phyloP scores from a whole-genome alignment of 2,113 vertebrate genomes.

The Tragelaphus scriptus region DNA sequence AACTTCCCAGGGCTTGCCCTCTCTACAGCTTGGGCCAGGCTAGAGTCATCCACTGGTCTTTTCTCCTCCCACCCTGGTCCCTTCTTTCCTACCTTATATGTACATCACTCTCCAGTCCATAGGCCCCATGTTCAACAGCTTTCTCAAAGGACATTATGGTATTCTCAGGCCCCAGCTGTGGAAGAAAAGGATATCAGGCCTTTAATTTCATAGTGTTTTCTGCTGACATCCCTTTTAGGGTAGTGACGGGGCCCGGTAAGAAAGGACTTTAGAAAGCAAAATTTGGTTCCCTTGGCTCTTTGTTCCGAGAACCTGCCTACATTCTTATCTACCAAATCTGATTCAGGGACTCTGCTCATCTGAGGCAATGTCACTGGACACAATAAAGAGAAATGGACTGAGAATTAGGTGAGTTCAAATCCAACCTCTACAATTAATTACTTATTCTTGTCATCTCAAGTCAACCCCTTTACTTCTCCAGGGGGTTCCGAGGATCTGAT shows the following conservation, averaged over 20 bases:
- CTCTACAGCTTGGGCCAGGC: neutral
- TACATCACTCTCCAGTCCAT: conserved; percentile 90
- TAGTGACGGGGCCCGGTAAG: neutral
- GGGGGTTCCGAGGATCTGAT: neutral
- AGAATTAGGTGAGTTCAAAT: neutral
- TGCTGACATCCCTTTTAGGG: neutral
- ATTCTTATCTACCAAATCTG: neutral
- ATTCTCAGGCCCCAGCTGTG: conserved; percentile 91
- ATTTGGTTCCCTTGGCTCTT: neutral
- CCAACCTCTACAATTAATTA: neutral
- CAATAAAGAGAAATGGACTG: neutral
- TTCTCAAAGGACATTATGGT: conserved; percentile 94
- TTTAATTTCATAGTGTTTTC: neutral
- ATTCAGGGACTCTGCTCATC: neutral
- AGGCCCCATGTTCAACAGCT: conserved; percentile 84
- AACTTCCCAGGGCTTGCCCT: neutral
- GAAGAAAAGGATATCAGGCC: neutral
- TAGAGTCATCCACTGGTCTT: neutral
- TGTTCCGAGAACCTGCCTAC: neutral
- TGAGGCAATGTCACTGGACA: neutral
- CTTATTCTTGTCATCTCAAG: neutral
- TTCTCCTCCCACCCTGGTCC: neutral
- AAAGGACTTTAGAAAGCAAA: neutral
- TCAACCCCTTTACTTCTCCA: neutral
- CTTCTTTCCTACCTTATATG: conserved; percentile 85